Evolutionary conservation across 1,140 invertebrate species (phyloP).

Genomic region (Thaumetopoea pityocampa): DNA sequence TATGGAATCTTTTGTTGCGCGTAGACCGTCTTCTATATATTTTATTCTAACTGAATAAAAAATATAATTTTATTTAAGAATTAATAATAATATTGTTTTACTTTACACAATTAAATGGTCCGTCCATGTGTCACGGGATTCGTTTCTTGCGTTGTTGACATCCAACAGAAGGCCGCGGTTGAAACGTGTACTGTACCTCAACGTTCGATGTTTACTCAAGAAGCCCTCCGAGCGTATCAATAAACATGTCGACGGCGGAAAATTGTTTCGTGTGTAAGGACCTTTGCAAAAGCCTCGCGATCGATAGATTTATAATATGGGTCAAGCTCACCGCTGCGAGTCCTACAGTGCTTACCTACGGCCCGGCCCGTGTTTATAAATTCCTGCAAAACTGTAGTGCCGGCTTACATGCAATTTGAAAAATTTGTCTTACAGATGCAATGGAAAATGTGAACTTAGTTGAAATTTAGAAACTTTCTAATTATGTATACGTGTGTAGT

Average conservation of each 20-base stretch:
- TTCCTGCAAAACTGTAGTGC: conserved; percentile 1
- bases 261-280: conserved; percentile 13
- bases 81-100: too few species aligned
- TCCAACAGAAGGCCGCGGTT: not conserved
- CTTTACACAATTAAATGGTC: too few species aligned
- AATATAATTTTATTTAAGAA: too few species aligned
- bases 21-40: too few species aligned
- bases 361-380: not conserved
- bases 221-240: conserved; percentile 6
- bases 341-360: conserved; percentile 10
- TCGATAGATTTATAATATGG: conserved; percentile 29
- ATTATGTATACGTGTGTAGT: too few species aligned
- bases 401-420: not conserved
- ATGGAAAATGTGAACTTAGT: too few species aligned
- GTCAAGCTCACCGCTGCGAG: conserved; percentile 18
- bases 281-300: conserved; percentile 20
- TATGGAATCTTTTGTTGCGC: too few species aligned
- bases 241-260: conserved; percentile 7
- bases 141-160: too few species aligned
- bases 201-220: conserved; percentile 1
- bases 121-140: too few species aligned
- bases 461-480: too few species aligned
- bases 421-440: too few species aligned
- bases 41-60: too few species aligned
- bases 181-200: not conserved